These are phyloP conservation scores for Drosophila nebulosa DNA, from an alignment of 1,140 invertebrate genomes.

Conservation along the genomic window DNA sequence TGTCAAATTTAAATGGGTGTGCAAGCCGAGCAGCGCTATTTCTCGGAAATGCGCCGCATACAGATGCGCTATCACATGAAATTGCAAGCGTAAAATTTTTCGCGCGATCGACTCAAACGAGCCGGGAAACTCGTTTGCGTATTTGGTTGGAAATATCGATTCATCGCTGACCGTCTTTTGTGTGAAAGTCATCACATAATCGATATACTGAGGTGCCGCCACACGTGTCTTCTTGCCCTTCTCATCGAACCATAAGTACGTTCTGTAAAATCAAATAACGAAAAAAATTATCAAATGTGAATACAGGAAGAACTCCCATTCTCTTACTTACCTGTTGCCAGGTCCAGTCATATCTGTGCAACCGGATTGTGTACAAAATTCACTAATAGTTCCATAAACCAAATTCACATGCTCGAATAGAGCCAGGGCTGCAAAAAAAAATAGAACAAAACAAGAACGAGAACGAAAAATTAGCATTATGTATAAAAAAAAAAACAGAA, in stretches of 20 bases:
- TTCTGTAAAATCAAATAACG: slow-evolving; percentile 83
- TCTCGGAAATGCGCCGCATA: slow-evolving; percentile 99
- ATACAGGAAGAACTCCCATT: no score
- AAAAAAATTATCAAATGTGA: background rate
- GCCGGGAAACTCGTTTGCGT: slow-evolving; percentile 96
- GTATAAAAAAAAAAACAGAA: background rate
- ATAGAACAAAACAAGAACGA: background rate
- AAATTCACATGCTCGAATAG: slow-evolving; percentile 99
- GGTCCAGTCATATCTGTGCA: slow-evolving; percentile 98
- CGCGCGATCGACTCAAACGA: slow-evolving; percentile 97
- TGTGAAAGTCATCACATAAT: slow-evolving; percentile 99
- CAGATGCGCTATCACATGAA: slow-evolving; percentile 98
- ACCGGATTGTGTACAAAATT: slow-evolving; percentile 96
- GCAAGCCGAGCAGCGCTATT: slow-evolving; percentile 94
- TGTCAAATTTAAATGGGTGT: slow-evolving; percentile 97
- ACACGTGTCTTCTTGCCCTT: slow-evolving; percentile 98
- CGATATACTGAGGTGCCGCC: slow-evolving; percentile 98
- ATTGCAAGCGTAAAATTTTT: slow-evolving; percentile 97
- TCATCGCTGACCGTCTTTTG: slow-evolving; percentile 99
- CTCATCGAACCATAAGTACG: slow-evolving; percentile 99
- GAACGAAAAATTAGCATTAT: background rate
- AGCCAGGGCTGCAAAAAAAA: slow-evolving; percentile 90
- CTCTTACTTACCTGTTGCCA: slow-evolving; percentile 87
- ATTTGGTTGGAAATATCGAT: slow-evolving; percentile 98
- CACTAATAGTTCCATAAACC: slow-evolving; percentile 97